Evolutionary conservation across 2,797 vertebrate genomes (phyloP).

Genomic region (Cuniculus paca): DNA sequence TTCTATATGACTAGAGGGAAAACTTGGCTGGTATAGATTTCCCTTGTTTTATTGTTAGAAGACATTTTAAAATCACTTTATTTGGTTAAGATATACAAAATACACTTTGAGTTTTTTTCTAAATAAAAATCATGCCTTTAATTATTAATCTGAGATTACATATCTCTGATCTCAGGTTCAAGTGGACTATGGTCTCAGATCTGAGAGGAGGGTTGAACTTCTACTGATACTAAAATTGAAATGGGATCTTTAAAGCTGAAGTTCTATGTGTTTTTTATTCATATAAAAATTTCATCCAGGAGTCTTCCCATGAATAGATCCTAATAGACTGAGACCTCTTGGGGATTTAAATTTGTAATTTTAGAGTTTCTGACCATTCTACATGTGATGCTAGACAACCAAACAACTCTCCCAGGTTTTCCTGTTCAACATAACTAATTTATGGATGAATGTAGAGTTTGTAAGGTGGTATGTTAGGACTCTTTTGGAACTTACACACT

Average conservation of each 20-base stretch:
- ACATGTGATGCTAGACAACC: constrained; percentile 1
- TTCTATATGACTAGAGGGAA: constrained; percentile 14
- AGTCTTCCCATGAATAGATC: not conserved
- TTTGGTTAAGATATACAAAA: constrained; percentile 46
- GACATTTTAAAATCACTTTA: not conserved
- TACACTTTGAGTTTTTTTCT: constrained; percentile 30
- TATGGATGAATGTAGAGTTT: not conserved
- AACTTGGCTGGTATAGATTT: not conserved
- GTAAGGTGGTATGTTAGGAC: constrained; percentile 36
- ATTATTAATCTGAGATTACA: constrained; percentile 10
- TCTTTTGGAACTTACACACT: constrained; percentile 50
- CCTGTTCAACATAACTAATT: constrained; percentile 38
- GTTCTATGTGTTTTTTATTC: not conserved
- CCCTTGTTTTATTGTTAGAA: not conserved
- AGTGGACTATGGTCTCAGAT: not conserved
- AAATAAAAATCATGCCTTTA: constrained; percentile 46
- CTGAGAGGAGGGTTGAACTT: not conserved
- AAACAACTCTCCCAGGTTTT: not conserved
- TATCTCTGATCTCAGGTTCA: not conserved
- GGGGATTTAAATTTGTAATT: constrained; percentile 63
- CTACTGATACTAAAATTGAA: not conserved
- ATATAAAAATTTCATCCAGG: constrained; percentile 23
- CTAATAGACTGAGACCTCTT: not conserved
- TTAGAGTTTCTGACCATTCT: constrained; percentile 33
- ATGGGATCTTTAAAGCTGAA: not conserved